These are phyloP conservation scores for Barbus barbus DNA, from an alignment of 2,113 vertebrate genomes.

Conservation along the genomic window DNA sequence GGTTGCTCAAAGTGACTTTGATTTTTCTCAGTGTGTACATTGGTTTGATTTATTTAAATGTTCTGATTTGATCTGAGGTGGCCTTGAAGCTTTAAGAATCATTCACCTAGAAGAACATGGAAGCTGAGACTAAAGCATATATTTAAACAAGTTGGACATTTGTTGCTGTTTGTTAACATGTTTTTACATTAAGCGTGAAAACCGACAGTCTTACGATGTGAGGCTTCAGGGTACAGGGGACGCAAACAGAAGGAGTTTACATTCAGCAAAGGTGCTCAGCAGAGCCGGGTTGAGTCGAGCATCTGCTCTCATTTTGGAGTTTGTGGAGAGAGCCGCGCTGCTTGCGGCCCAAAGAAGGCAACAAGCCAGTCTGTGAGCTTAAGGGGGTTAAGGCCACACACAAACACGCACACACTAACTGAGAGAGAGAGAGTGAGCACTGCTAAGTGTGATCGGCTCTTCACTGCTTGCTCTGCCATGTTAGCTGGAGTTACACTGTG, in stretches of 20 bases:
- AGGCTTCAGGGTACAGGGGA: background rate
- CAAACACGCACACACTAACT: conserved; percentile 27
- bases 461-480: conserved; percentile 40
- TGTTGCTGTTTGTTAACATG: conserved; percentile 25
- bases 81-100: background rate
- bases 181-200: conserved; percentile 8
- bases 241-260: conserved; percentile 31
- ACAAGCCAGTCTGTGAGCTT: conserved; percentile 47
- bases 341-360: conserved; percentile 35
- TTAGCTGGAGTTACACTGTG: conserved; percentile 50
- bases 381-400: conserved; percentile 45
- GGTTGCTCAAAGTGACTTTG: too few relatives aligned
- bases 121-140: background rate
- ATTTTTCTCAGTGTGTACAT: background rate
- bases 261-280: conserved; percentile 34
- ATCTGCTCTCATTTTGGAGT: conserved; percentile 44
- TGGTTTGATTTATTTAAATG: background rate
- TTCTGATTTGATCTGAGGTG: background rate
- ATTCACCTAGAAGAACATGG: background rate
- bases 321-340: conserved; percentile 13
- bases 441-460: conserved; percentile 32
- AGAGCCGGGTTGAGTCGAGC: conserved; percentile 12
- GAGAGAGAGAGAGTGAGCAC: conserved; percentile 45
- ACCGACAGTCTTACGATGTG: background rate
- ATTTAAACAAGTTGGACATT: conserved; percentile 1